Evolutionary conservation across 2,113 vertebrate species (phyloP).

Genomic region (Mionectes macconnelli): DNA sequence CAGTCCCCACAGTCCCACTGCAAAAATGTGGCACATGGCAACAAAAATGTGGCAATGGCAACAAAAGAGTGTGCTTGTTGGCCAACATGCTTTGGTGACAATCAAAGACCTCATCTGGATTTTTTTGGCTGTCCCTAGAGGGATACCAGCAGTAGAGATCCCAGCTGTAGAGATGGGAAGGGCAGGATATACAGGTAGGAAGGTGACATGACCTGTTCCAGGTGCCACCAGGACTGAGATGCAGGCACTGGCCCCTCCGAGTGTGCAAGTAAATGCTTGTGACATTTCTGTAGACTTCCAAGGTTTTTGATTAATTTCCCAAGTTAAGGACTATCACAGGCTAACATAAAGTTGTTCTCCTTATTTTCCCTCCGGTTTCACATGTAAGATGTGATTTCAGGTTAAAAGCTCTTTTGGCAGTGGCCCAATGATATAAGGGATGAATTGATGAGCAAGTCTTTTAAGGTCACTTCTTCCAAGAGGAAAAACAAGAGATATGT

Average conservation of each 20-base stretch:
- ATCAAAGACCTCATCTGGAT: background rate
- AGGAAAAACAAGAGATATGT: background rate
- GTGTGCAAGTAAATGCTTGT: background rate
- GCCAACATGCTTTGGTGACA: rapidly evolving
- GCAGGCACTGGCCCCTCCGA: background rate
- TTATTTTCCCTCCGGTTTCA: background rate
- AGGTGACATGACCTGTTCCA: background rate
- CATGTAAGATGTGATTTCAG: background rate
- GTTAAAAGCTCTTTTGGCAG: background rate
- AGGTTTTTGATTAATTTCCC: background rate
- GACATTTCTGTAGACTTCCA: background rate
- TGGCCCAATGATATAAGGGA: background rate
- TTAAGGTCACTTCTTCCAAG: background rate
- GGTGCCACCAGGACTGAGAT: background rate
- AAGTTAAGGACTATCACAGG: background rate
- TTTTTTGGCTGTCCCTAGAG: background rate
- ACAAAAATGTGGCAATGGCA: too few species aligned
- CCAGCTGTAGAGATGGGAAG: background rate
- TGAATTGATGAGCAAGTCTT: background rate
- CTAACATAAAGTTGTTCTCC: background rate
- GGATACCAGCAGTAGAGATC: background rate
- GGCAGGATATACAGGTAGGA: background rate
- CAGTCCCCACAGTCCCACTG: rapidly evolving
- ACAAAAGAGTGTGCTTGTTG: background rate
- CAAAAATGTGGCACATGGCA: background rate